Conservation (phyloP, 53 echinoderm and acorn worm genomes). For the Luidia sarsii region DNA sequence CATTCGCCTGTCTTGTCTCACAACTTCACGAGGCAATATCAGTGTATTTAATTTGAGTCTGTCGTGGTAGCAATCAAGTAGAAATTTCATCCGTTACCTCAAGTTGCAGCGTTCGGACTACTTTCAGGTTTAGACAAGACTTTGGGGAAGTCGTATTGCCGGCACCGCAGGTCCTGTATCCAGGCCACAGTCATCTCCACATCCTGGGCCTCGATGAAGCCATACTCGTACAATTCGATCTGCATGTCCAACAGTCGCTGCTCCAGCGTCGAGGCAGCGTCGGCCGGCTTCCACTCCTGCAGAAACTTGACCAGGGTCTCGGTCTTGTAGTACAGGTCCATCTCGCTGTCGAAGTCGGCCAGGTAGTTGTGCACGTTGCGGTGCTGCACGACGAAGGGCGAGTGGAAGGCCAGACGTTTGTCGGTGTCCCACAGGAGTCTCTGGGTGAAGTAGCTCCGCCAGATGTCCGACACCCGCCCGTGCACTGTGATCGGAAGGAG, state of each 20-base stretch:
- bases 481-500: conserved; percentile 19
- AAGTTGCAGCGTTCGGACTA: no score
- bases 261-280: neutral
- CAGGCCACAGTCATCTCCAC: conserved; percentile 1
- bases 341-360: conserved; percentile 29
- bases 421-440: conserved; percentile 23
- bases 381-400: conserved; percentile 17
- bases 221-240: conserved; percentile 4
- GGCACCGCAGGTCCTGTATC: conserved; percentile 16
- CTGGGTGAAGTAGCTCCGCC: conserved; percentile 32
- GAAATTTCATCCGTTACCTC: no score
- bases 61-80: no score
- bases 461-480: conserved; percentile 18
- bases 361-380: conserved; percentile 32
- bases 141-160: neutral
- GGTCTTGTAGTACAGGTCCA: conserved; percentile 26
- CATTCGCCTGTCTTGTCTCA: no score
- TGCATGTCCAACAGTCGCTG: conserved; percentile 4
- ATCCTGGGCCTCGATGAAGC: neutral
- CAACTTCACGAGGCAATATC: no score
- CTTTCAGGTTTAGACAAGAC: no score
- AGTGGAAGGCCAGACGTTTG: conserved; percentile 6
- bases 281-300: neutral
- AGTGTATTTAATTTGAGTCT: no score
- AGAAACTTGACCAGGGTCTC: conserved; percentile 6